Evolutionary conservation across 2,113 vertebrate genomes (phyloP), one percentile per base, ranked within the genome.

Genomic region (Garra rufa): DNA sequence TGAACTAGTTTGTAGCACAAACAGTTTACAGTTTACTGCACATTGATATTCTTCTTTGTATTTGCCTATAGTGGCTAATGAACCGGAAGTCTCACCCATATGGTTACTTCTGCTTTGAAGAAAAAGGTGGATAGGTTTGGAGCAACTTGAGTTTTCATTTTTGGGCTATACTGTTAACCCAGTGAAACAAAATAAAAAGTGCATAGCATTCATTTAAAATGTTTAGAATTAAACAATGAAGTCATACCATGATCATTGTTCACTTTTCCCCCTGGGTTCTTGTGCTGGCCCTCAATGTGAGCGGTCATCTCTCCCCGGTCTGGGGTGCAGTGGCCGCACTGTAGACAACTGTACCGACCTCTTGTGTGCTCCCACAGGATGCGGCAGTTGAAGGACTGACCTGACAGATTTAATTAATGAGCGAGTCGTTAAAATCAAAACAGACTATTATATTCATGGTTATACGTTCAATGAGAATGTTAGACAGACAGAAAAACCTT

Each of bases 321-420:
- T 76, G 93, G 92, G 0, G 90, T 91, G 9, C 88, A 91, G 90
- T 95, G 93, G 76, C 95, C 92, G 80, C 97, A 98, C 92, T 98
- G 96, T 83, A 96, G 93, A 88, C 98, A 99, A 14, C 91, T 96
- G 90, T 99, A 98, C 89, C 95, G 94, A 65, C 96, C 97, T 65
- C 95, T 96, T 2, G 96, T 98, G 94, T 99, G 97, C 89, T 98
- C 95, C 97, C 97, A 99, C 13, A 97, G 94, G 24, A 99, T 95
- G 74, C 97, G 96, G 87, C 96, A 96, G 90, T 89, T 94, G 90
- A 94, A 93, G 59, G 94, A 85, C 82, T 94, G 90, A 67, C 94
- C 97, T 98, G 92, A 48, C 8, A 79, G 17, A 73, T 3, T 52
- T 38, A 55, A 73, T 26, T 10, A 7, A 63, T 6, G 14, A 28